Conservation (phyloP, 2,113 vertebrate genomes). For the Orcinus orca region DNA sequence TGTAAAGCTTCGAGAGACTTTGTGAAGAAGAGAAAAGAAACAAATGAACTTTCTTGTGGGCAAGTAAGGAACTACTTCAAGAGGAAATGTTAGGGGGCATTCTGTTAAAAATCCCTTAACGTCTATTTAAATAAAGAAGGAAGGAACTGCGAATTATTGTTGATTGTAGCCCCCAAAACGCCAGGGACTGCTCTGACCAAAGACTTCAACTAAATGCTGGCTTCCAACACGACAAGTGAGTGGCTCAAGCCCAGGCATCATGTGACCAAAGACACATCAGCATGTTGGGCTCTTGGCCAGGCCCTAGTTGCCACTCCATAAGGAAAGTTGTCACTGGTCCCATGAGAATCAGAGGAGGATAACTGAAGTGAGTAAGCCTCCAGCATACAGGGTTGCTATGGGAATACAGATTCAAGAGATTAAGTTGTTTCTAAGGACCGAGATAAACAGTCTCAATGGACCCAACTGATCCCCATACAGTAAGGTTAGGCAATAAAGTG, state of each 20-base stretch:
- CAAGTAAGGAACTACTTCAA: background rate
- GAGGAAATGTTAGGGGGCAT: background rate
- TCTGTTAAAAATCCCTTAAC: background rate
- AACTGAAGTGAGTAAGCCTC: background rate
- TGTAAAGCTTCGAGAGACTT: background rate
- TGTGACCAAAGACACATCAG: background rate
- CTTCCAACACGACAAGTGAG: background rate
- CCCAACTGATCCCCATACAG: background rate
- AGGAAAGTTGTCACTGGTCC: background rate
- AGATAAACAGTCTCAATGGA: background rate
- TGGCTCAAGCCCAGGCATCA: background rate
- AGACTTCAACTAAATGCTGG: background rate
- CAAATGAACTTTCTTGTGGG: background rate
- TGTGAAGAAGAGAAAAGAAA: background rate
- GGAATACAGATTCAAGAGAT: background rate
- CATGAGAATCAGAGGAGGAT: background rate
- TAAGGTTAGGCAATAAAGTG: background rate
- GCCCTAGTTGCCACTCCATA: background rate
- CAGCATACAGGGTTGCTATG: background rate
- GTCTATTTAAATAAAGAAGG: background rate
- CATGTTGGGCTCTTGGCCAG: background rate
- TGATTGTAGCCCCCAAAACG: background rate
- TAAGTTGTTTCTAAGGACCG: background rate
- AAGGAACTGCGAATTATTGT: background rate
- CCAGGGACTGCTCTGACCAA: background rate